Percentiles rank a stretch among this genome's conserved stretches.
phyloP scores from a whole-genome alignment of 2,797 vertebrate species.

The Ciconia nigra region DNA sequence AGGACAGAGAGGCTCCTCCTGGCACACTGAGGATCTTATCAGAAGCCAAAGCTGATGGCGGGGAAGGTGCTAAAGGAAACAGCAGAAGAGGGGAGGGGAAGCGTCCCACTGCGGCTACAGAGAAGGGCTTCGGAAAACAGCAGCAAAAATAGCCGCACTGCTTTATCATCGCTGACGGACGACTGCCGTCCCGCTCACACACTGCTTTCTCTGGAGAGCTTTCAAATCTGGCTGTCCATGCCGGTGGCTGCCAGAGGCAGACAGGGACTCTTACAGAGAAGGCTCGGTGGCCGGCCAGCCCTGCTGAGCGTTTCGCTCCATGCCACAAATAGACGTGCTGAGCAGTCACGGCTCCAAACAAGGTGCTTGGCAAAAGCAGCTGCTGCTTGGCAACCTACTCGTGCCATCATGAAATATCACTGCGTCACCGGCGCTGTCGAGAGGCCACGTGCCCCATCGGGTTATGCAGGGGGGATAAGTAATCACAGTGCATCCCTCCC shows the following conservation, averaged over 20 bases:
- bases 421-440: not conserved
- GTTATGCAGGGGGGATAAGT: not conserved
- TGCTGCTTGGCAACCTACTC: slow-evolving; percentile 54
- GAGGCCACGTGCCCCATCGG: accelerated
- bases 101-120: accelerated
- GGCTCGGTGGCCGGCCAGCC: not conserved
- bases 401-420: not conserved
- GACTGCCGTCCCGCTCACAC: not conserved
- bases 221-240: not conserved
- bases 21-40: not conserved
- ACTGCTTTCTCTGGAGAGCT: not conserved
- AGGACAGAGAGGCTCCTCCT: not conserved
- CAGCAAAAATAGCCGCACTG: not conserved
- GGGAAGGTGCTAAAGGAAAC: not conserved
- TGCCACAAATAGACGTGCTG: slow-evolving; percentile 81
- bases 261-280: slow-evolving; percentile 67
- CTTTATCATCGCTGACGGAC: not conserved
- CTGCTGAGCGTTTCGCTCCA: slow-evolving; percentile 54
- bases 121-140: not conserved
- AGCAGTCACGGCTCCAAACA: slow-evolving; percentile 78
- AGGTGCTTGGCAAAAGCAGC: slow-evolving; percentile 77
- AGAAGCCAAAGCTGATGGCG: not conserved
- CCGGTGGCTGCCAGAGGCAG: not conserved
- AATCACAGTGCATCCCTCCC: not conserved
- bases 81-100: not conserved